phyloP scores from a whole-genome alignment of 2,888 invertebrate genomes.

The Plagodis dolabraria region DNA sequence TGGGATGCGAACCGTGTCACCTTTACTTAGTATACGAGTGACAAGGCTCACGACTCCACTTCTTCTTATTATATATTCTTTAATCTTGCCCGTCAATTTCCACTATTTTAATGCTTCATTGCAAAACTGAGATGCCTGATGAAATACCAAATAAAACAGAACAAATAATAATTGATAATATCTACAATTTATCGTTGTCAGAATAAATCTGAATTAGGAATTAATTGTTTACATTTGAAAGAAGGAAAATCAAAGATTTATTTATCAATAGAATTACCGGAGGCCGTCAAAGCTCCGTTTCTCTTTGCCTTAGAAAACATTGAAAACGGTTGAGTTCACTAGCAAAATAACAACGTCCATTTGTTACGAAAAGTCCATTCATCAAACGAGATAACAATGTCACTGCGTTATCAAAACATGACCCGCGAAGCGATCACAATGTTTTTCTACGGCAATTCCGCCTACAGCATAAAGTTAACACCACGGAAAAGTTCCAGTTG shows the following conservation, averaged over 20 bases:
- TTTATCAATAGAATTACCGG: conserved; percentile 35
- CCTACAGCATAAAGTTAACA: conserved; percentile 68
- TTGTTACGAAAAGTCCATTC: conserved; percentile 82
- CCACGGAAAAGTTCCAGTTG: conserved; percentile 67
- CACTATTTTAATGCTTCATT: background rate
- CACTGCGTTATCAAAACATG: conserved; percentile 80
- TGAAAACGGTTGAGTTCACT: conserved; percentile 62
- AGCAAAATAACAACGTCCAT: conserved; percentile 77
- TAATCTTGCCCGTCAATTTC: conserved; percentile 33
- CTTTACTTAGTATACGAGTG: too few species aligned
- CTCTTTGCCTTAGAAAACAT: conserved; percentile 55
- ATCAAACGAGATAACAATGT: conserved; percentile 81
- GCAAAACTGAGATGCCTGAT: conserved; percentile 12
- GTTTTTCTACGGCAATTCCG: conserved; percentile 69
- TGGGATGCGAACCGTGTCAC: too few species aligned
- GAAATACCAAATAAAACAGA: conserved; percentile 14
- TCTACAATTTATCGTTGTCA: conserved; percentile 15
- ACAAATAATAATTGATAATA: conserved; percentile 17
- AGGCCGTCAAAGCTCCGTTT: conserved; percentile 44
- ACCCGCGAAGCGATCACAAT: conserved; percentile 77
- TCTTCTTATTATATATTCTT: too few species aligned
- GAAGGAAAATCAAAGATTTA: conserved; percentile 32
- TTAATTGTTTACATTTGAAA: conserved; percentile 31
- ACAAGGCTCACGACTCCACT: too few species aligned
- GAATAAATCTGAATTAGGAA: conserved; percentile 26